Base-by-base conservation (phyloP, 2,888 invertebrate species). In the Tetranychus truncatus region DNA sequence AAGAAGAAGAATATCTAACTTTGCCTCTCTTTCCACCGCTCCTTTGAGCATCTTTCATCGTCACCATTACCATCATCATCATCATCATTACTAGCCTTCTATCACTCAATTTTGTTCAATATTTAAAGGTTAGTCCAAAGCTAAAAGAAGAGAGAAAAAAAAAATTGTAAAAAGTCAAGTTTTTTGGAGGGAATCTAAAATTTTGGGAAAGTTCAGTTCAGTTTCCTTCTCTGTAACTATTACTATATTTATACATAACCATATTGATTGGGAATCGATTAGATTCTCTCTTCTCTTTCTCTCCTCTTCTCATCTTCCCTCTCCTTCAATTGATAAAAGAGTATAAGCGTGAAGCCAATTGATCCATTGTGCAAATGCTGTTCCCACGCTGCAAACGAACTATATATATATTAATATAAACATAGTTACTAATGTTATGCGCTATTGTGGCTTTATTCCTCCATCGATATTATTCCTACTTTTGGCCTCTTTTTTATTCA, bases 271-370 rank as follows among this genome's bases (percentile, higher is more conserved):
- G 7, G 15, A 55, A 55, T 55, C 55, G 55, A 55, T 55, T 55
- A 55, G 55, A 55, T 55, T 15, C 55, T 55, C 55, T 69, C 20
- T 20, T 69, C 69, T 69, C 69, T n/a, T 9, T 69, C 69, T 69
- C 67, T 67, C 67, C n/a, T 21, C 24, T 21, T 67, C n/a, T 18
- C n/a, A 21, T 21, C n/a, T 2, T 67, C 67, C n/a, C n/a, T 67
- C 67, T 67, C n/a, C n/a, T 21, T n/a, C 67, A 21, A n/a, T 67
- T 67, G 67, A 67, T 67, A 21, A 21, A 67, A 67, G n/a, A 55
- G 55, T 9, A 55, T 15, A 55, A 55, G 55, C 55, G 55, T 55
- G 55, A 55, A 55, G 55, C 55, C 15, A 9, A 55, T 55, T 55
- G 11, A 55, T 55, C 55, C 15, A 55, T 55, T 55, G 55, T 55